A percentile compares a stretch with the other conserved stretches of the same genome.
Conservation (phyloP, 1,140 invertebrate genomes). For the Carposina sasakii region DNA sequence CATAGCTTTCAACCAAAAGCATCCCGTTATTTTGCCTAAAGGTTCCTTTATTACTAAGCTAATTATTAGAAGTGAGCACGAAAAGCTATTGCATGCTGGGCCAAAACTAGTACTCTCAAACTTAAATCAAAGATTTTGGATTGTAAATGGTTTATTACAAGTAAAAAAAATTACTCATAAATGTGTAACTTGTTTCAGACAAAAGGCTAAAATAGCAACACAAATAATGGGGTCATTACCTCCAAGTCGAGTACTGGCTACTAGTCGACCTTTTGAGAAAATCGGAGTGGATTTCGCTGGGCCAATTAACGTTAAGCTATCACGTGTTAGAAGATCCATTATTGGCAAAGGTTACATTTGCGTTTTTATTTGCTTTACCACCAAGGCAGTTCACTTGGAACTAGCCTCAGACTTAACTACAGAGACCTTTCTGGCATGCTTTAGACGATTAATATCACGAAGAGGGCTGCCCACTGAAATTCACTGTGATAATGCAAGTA, state of each 20-base stretch:
- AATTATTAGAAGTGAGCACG: constrained; percentile 25
- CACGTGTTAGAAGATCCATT: constrained; percentile 9
- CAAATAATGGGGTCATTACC: constrained; percentile 47
- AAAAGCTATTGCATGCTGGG: constrained; percentile 24
- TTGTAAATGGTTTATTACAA: constrained; percentile 25
- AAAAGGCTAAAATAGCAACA: constrained; percentile 18
- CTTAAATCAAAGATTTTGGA: constrained; percentile 35
- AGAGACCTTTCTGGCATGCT: constrained; percentile 13
- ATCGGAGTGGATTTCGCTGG: constrained; percentile 44
- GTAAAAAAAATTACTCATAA: constrained; percentile 24
- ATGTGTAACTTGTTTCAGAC: constrained; percentile 35
- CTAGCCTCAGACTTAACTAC: constrained; percentile 21
- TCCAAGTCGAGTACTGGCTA: constrained; percentile 20
- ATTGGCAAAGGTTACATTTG: constrained; percentile 13
- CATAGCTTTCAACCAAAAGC: constrained; percentile 24
- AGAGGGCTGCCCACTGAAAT: too few relatives aligned
- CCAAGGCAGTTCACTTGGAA: constrained; percentile 19
- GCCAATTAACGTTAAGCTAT: constrained; percentile 37
- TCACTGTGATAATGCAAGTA: too few relatives aligned
- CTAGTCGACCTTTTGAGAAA: constrained; percentile 27
- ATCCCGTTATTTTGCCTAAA: constrained; percentile 29
- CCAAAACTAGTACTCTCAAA: constrained; percentile 19
- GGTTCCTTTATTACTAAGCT: constrained; percentile 23
- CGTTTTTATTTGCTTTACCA: constrained; percentile 15
- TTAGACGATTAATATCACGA: not conserved